Percentiles rank a stretch among this genome's conserved stretches.
phyloP scores from a whole-genome alignment of 1,140 invertebrate species.

The Trachymyrmex septentrionalis region DNA sequence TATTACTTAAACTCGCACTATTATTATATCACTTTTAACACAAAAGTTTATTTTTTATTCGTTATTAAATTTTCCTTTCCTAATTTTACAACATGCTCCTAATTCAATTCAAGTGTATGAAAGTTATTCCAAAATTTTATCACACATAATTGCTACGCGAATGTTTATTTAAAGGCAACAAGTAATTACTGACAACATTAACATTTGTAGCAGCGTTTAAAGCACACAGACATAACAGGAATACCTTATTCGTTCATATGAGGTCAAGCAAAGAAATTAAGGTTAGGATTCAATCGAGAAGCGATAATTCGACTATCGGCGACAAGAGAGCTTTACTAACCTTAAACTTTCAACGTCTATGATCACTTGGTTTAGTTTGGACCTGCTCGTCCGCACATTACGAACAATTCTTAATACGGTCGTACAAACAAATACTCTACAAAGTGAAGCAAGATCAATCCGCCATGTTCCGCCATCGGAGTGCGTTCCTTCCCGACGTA shows the following conservation, averaged over 20 bases:
- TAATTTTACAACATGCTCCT: background rate
- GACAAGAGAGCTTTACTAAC: background rate
- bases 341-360: slow-evolving; percentile 52
- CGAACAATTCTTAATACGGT: background rate
- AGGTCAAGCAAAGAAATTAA: slow-evolving; percentile 24
- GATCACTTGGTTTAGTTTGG: background rate
- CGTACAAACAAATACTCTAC: slow-evolving; percentile 13
- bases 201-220: background rate
- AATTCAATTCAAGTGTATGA: background rate
- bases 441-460: background rate
- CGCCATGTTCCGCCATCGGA: background rate
- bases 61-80: background rate
- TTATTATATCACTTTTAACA: background rate
- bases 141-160: background rate
- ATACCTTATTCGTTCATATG: background rate
- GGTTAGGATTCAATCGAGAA: slow-evolving; percentile 25
- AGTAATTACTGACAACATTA: background rate
- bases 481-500: slow-evolving; percentile 33
- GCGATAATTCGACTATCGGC: background rate
- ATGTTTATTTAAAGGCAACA: background rate
- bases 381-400: background rate
- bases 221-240: background rate
- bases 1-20: background rate
- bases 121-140: background rate
- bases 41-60: background rate